Conservation (phyloP, 2,797 vertebrate species). For the Erpetoichthys calabaricus region DNA sequence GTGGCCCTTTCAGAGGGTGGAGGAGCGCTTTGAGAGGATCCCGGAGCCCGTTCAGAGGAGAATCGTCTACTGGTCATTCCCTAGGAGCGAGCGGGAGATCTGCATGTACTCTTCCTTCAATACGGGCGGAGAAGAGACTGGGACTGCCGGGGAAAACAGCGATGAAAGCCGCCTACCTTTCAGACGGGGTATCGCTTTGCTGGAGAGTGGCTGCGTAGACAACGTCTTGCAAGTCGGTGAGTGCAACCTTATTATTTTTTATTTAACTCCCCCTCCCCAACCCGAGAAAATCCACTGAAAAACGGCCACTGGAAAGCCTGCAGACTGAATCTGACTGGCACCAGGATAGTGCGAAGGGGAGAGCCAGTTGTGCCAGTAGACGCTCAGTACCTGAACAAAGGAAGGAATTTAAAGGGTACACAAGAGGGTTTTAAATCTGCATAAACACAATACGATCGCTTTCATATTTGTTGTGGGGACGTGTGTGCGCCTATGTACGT, state of each 20-base stretch:
- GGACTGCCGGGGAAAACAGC: constrained; percentile 48
- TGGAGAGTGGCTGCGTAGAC: constrained; percentile 86
- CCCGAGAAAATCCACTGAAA: background rate
- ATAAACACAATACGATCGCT: constrained; percentile 27
- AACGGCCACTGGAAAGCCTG: background rate
- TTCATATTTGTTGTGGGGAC: constrained; percentile 14
- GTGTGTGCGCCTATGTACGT: constrained; percentile 10
- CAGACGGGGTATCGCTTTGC: constrained; percentile 75
- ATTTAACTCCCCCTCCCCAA: background rate
- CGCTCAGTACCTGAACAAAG: constrained; percentile 45
- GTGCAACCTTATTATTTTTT: constrained; percentile 29
- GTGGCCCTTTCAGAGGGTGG: constrained; percentile 89
- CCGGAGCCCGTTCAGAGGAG: constrained; percentile 87
- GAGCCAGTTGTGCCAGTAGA: too few species aligned
- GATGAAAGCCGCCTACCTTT: constrained; percentile 83
- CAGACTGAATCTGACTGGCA: background rate
- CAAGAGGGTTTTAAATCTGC: constrained; percentile 51
- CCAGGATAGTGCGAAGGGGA: too few species aligned
- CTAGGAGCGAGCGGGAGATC: constrained; percentile 84
- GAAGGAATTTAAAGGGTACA: constrained; percentile 36
- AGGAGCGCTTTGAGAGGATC: constrained; percentile 89
- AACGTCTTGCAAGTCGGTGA: constrained; percentile 95
- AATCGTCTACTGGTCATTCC: constrained; percentile 94
- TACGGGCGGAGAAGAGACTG: constrained; percentile 60
- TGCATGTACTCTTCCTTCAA: constrained; percentile 95